A percentile compares a stretch with the other conserved stretches of the same genome.
phyloP scores from a whole-genome alignment of 2,888 invertebrate genomes.

The Pandemis corylana region DNA sequence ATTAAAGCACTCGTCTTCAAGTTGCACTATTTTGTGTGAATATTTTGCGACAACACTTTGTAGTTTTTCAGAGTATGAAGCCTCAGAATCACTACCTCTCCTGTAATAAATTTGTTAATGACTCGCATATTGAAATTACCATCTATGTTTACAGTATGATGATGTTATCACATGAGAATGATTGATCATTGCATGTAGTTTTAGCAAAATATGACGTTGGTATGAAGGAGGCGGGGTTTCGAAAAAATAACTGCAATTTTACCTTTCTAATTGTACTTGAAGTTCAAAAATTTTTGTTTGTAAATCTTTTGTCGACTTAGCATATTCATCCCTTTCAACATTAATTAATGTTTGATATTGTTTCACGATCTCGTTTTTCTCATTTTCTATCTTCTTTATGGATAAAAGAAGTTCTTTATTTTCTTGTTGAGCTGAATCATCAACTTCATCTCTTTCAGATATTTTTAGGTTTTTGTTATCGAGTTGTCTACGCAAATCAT shows the following conservation, averaged over 20 bases:
- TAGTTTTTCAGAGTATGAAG: conserved; percentile 56
- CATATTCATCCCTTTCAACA: conserved; percentile 80
- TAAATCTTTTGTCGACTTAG: conserved; percentile 64
- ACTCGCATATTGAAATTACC: conserved; percentile 27
- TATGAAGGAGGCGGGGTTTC: neutral
- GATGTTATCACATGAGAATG: conserved; percentile 58
- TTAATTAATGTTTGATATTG: conserved; percentile 81
- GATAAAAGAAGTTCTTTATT: conserved; percentile 71
- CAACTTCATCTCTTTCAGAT: conserved; percentile 54
- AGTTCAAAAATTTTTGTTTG: conserved; percentile 66
- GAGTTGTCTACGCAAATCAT: conserved; percentile 60
- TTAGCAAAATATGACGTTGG: conserved; percentile 13
- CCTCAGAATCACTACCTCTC: conserved; percentile 58
- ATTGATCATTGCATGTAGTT: conserved; percentile 52
- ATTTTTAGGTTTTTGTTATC: conserved; percentile 54
- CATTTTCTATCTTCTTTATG: conserved; percentile 72
- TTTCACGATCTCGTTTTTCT: conserved; percentile 69
- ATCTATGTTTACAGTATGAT: conserved; percentile 46
- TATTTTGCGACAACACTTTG: conserved; percentile 73
- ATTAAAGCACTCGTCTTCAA: conserved; percentile 75
- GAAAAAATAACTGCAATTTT: conserved; percentile 42
- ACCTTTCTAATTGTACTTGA: conserved; percentile 71
- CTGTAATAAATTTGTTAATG: conserved; percentile 60
- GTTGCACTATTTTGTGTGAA: conserved; percentile 68
- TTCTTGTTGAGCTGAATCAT: conserved; percentile 70